Percentiles rank a stretch among this genome's conserved stretches.
phyloP scores from a whole-genome alignment of 2,113 vertebrate species.

The Nannobrachium achirus region DNA sequence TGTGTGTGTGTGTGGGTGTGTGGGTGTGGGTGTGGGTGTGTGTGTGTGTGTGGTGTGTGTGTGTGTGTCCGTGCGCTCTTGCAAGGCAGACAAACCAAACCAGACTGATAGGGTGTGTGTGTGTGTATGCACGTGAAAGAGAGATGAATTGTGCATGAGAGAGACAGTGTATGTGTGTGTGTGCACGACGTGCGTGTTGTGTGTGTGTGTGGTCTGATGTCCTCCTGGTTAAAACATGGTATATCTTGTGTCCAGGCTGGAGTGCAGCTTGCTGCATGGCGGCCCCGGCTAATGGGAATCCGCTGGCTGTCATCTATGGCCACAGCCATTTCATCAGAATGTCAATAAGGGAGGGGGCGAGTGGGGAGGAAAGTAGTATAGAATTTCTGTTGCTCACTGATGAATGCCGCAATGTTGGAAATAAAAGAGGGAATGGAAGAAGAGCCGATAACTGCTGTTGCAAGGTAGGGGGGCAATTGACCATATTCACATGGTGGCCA shows the following conservation, averaged over 20 bases:
- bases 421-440: slow-evolving; percentile 40
- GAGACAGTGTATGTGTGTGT: slow-evolving; percentile 23
- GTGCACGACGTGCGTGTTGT: too few species aligned
- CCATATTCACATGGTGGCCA: too few species aligned
- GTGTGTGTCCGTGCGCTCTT: slow-evolving; percentile 15
- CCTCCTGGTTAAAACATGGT: slow-evolving; percentile 44
- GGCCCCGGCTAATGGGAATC: slow-evolving; percentile 63
- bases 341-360: slow-evolving; percentile 46
- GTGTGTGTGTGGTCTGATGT: slow-evolving; percentile 39
- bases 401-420: slow-evolving; percentile 42
- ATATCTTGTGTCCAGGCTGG: slow-evolving; percentile 39
- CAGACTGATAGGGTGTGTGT: neutral
- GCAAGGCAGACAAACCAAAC: neutral
- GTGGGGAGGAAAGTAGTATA: slow-evolving; percentile 26
- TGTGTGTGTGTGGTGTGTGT: slow-evolving; percentile 4
- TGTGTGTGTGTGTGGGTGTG: slow-evolving; percentile 8
- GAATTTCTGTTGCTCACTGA: slow-evolving; percentile 61
- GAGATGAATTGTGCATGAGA: neutral
- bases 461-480: too few species aligned
- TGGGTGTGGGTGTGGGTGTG: neutral
- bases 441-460: slow-evolving; percentile 20
- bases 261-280: slow-evolving; percentile 31
- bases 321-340: slow-evolving; percentile 59
- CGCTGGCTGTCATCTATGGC: slow-evolving; percentile 64
- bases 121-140: neutral